Conservation (phyloP, 2,888 invertebrate genomes). For the Sphaerophoria taeniata region DNA sequence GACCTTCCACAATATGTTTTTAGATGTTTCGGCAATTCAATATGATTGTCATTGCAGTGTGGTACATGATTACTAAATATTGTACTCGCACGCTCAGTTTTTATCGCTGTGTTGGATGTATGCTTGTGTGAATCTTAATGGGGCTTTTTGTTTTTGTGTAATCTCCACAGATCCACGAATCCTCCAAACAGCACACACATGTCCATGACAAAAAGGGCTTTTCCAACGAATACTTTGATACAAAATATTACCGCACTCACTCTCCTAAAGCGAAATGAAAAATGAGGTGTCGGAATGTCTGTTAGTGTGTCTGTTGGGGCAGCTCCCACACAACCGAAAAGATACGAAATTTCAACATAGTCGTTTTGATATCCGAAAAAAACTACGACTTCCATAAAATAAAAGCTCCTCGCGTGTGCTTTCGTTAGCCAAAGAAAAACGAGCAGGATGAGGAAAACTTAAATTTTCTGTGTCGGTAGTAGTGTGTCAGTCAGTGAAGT, state of each 20-base stretch:
- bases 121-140: slow-evolving; percentile 16
- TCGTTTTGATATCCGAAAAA: background rate
- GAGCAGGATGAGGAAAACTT: background rate
- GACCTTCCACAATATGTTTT: slow-evolving; percentile 71
- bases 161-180: background rate
- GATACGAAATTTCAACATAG: background rate
- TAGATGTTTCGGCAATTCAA: slow-evolving; percentile 56
- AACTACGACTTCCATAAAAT: slow-evolving; percentile 17
- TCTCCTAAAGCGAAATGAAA: slow-evolving; percentile 3
- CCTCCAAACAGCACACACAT: slow-evolving; percentile 1
- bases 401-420: slow-evolving; percentile 52
- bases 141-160: background rate
- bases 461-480: background rate
- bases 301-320: background rate
- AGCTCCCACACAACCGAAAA: background rate
- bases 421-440: background rate
- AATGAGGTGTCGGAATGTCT: background rate
- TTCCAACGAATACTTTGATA: slow-evolving; percentile 11
- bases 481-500: slow-evolving; percentile 1
- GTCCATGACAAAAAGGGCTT: slow-evolving; percentile 31
- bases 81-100: slow-evolving; percentile 23
- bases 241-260: slow-evolving; percentile 50
- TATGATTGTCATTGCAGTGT: slow-evolving; percentile 28
- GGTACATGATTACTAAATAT: slow-evolving; percentile 48
- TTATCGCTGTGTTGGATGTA: background rate